Evolutionary conservation across 1,140 invertebrate genomes (phyloP).

Genomic region (Drosophila serrata): DNA sequence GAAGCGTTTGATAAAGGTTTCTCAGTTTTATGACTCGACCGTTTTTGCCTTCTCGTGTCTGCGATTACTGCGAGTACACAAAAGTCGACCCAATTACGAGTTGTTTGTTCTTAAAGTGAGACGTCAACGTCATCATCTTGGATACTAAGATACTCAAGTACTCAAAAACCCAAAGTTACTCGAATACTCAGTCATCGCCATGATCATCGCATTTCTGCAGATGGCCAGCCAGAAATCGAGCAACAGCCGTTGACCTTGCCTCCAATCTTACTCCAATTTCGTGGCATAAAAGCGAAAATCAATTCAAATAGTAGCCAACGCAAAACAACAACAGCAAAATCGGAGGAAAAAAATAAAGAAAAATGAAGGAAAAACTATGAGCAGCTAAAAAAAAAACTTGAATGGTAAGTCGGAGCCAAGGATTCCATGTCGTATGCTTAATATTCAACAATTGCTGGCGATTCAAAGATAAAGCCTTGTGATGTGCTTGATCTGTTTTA

Average conservation of each 20-base stretch:
- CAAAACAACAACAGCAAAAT: neutral
- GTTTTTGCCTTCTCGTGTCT: conserved; percentile 47
- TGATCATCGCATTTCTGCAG: conserved; percentile 49
- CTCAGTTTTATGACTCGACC: conserved; percentile 46
- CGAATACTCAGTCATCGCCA: conserved; percentile 19
- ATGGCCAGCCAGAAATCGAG: conserved; percentile 31
- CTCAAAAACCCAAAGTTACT: neutral
- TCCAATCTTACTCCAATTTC: conserved; percentile 48
- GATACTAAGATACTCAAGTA: neutral
- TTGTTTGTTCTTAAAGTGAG: conserved; percentile 55
- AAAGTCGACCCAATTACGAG: conserved; percentile 53
- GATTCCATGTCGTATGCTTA: conserved; percentile 58
- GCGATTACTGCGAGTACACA: conserved; percentile 29
- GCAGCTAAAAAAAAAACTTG: conserved; percentile 10
- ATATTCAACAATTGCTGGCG: conserved; percentile 15
- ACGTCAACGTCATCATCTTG: conserved; percentile 41
- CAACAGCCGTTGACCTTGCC: conserved; percentile 43
- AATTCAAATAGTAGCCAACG: conserved; percentile 52
- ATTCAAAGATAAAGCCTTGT: conserved; percentile 3
- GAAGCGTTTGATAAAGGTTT: conserved; percentile 63
- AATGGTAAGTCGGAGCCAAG: conserved; percentile 12
- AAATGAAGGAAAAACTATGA: conserved; percentile 24
- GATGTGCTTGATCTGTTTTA: conserved; percentile 2
- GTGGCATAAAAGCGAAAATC: conserved; percentile 41
- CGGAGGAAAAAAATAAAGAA: neutral